A percentile compares a stretch with the other conserved stretches of the same genome.
These are phyloP conservation scores for Syndactyla subalaris DNA, from an alignment of 2,797 vertebrate genomes.

Conservation along the genomic window DNA sequence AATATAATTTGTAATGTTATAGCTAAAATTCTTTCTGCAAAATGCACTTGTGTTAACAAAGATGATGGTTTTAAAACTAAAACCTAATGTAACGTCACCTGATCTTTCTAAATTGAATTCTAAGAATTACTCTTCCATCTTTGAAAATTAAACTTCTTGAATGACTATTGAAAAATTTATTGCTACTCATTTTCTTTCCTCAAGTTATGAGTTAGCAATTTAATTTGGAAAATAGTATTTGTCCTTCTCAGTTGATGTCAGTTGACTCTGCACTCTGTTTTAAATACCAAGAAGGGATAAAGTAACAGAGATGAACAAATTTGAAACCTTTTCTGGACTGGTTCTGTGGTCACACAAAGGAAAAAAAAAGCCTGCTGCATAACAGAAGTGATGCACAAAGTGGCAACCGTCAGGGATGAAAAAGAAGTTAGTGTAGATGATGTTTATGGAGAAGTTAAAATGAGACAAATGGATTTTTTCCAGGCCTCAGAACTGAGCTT, in stretches of 20 bases:
- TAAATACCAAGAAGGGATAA: neutral
- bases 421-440: neutral
- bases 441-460: neutral
- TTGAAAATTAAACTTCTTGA: neutral
- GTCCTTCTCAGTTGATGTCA: neutral
- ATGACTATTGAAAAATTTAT: neutral
- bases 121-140: neutral
- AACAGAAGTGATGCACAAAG: neutral
- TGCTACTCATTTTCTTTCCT: neutral
- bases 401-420: neutral
- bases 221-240: constrained; percentile 6
- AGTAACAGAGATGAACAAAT: neutral
- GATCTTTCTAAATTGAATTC: neutral
- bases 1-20: neutral
- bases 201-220: neutral
- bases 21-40: neutral
- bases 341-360: neutral
- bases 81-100: neutral
- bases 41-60: neutral
- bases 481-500: neutral
- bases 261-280: neutral
- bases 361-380: neutral
- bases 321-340: neutral
- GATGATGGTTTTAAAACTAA: neutral
- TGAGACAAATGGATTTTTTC: neutral